Evolutionary conservation across 2,113 vertebrate genomes (phyloP), one percentile per base, ranked within the genome.

Genomic region (Osmerus eperlanus): DNA sequence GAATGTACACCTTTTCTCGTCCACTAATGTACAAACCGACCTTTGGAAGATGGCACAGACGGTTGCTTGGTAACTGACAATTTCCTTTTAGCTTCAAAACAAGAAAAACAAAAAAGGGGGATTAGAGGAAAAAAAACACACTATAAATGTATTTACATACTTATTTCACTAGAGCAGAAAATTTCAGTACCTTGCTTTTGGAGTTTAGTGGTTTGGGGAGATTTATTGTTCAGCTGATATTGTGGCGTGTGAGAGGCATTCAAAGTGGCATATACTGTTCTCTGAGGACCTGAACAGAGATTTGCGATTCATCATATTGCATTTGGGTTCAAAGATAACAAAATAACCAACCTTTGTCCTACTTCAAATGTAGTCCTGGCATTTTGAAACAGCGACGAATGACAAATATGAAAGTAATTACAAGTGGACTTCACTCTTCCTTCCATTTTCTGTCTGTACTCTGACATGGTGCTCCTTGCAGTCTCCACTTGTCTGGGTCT

Each of bases 111-210:
- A 59, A 56, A 16, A 28, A 23, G 6, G 16, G 28, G 16, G n/a
- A 64, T 32, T 68, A 18, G 55, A 1, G 28, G 16, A 70, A 68
- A 55, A 19, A 7, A 61, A 67, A 19, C 21, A 32, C 23, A 64
- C 2, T 53, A 7, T 15, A 18, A 67, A 47, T 47, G 41, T 7
- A 60, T 55, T 73, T 1, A 18, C 14, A 14, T 63, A 6, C 74
- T 65, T 9, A n/a, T 56, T 15, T 1, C 5, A 56, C 14, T 18
- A n/a, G 54, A 56, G 15, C 7, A 36, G 28, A 6, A 36, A 4
- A 41, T 9, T 65, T 8, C 3, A 61, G 41, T 87, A 91, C 89
- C 89, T 80, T 71, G 36, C 71, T 80, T 75, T 55, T 64, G 74
- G 1, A 3, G 13, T 14, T 15, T 36, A 54, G 56, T 3, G 3